Evolutionary conservation across 2,888 invertebrate species (phyloP), one percentile per base, ranked within the genome.

Genomic region (Cantharis rufa): DNA sequence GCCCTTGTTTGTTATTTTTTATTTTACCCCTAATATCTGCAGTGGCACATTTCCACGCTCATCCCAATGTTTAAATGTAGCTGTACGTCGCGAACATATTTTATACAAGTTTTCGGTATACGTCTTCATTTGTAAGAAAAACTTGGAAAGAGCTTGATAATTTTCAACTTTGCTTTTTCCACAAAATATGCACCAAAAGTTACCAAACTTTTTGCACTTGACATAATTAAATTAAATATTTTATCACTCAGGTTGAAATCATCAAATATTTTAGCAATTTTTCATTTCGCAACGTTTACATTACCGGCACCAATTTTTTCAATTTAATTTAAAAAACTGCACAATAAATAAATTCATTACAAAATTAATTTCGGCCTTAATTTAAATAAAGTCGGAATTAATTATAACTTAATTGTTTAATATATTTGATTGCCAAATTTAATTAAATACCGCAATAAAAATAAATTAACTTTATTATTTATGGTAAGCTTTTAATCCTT

Each of bases 81-180:
- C 69, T 69, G 70, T 62, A 72, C 72, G 78, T 78, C 70, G 72
- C 73, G 69, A 72, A 78, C 75, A 78, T 75, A 78, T 78, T 78
- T 78, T 75, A 78, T 63, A 71, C 48, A 78, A 78, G 75, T 78
- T 78, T 48, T 78, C 70, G 73, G 70, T 75, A 78, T 78, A 72
- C 78, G 78, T 78, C 78, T 78, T 78, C 78, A 78, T 78, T 78
- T 78, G 75, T 78, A 78, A 66, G 71, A 64, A 75, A 78, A 78
- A 78, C 71, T 32, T 74, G 32, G 24, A 62, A 72, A 75, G 74
- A 75, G 75, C 77, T 78, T 78, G 75, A 78, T 78, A 74, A 78
- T 78, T 78, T 78, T 75, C 77, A 75, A 72, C 69, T 75, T 75
- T 72, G 72, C 77, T 77, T 78, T 48, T 72, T 74, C 72, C 74